Percentiles rank a stretch among this genome's conserved stretches.
Evolutionary conservation across 2,888 invertebrate species (phyloP).

Genomic region (Lysandra coridon): DNA sequence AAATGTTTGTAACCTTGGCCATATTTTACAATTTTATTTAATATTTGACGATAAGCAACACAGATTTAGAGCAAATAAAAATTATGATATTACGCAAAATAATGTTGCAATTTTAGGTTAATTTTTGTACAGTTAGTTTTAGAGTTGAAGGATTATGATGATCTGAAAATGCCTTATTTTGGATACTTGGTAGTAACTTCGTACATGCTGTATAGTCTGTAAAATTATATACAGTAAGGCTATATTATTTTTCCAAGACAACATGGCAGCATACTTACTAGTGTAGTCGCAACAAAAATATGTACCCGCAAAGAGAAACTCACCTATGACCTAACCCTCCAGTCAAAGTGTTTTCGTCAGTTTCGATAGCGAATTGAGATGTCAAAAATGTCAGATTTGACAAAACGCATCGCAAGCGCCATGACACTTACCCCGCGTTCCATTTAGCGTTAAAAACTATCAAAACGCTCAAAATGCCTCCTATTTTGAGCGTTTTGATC

Average conservation of each 20-base stretch:
- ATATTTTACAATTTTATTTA: neutral
- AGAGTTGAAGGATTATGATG: neutral
- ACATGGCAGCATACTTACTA: no score
- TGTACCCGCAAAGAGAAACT: no score
- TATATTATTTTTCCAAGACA: no score
- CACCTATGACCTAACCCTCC: no score
- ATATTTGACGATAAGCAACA: neutral
- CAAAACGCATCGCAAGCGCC: no score
- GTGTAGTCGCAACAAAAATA: no score
- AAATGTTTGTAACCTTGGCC: neutral
- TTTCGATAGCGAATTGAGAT: neutral
- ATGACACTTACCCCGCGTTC: no score
- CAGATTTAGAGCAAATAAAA: neutral
- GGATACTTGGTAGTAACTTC: neutral
- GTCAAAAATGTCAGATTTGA: no score
- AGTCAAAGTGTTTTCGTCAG: neutral
- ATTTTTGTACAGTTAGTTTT: constrained; percentile 3
- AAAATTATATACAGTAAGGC: neutral
- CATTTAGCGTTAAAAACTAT: no score
- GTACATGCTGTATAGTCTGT: neutral
- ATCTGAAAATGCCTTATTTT: neutral
- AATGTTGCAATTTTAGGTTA: neutral
- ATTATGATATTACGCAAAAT: neutral
- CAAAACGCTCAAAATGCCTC: no score
- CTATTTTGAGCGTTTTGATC: no score